Evolutionary conservation across 2,888 invertebrate genomes (phyloP), one percentile per base, ranked within the genome.

Genomic region (Mongoloraphidia duomilia): DNA sequence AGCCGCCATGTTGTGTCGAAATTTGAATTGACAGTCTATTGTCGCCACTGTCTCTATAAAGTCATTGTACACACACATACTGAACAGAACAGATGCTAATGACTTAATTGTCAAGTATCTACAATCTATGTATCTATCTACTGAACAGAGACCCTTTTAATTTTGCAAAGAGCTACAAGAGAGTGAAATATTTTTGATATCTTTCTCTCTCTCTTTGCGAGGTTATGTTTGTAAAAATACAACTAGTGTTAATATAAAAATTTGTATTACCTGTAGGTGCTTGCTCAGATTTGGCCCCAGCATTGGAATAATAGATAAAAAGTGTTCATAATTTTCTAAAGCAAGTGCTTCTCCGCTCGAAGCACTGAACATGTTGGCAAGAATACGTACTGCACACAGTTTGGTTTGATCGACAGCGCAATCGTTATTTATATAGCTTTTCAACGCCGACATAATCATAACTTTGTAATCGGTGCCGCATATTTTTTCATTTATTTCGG

Each of bases 341-440:
- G 81, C 75, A 41, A 81, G 58, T 63, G 73, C 71, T 64, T 82
- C 82, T 0, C 84, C 84, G 6, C 70, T 63, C 49, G 76, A 67
- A 57, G 87, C 84, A 13, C 73, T 68, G 66, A 91, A 85, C 61
- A 90, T 80, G 67, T 96, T 96, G 55, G 83, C 82, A 2, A 94
- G 61, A 42, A 84, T 77, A 10, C 92, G 77, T 59, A 90, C 76
- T 2, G 82, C 72, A 53, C 94, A 73, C 69, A 93, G 75, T 57
- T 83, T 83, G 63, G 91, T 89, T 1, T 84, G 80, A 1, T 62
- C 57, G 72, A 74, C 51, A 73, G 75, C 71, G 63, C 49, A 62
- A 53, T 58, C 55, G 42, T 58, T 55, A 43, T 54, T 60, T 5
- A 64, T 57, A 49, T 57, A 66, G 47, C 53, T 53, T 52, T 61